Base-by-base conservation (phyloP, 2,797 vertebrate genomes). In the Astyanax mexicanus region DNA sequence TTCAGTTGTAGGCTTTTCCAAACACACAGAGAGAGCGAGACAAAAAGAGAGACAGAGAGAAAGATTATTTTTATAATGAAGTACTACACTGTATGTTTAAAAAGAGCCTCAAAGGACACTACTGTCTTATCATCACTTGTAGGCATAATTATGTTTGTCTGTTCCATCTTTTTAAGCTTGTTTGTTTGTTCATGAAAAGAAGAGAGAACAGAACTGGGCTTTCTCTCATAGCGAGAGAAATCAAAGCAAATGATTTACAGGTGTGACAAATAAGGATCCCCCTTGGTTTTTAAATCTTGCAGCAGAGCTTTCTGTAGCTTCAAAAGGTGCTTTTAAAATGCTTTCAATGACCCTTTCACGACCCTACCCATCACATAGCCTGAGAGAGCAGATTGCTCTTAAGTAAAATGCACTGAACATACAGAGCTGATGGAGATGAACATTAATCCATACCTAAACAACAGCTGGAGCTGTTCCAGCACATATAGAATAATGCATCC, bases 251-350 rank as follows among this genome's bases (percentile, higher is more conserved):
- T 64, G 37, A 61, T 21, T 40, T 8, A 21, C 32, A 64, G 9
- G 21, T 47, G 23, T 44, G 11, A 44, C 6, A 25, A 17, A 27
- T 9, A 44, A 17, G 15, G 11, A 42, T 25, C n/a, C 11, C n/a
- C 11, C 21, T 3, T 15, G 6, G 11, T 25, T 29, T 45, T 17
- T 27, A 17, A 17, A 45, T 29, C 23, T n/a, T 65, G 12, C 23
- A 13, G 40, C 3, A 23, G 23, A n/a, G 55, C 27, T 58, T 8
- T 9, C 11, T 15, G 21, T 1, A 44, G 17, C 40, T 65, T 65
- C 62, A 65, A 45, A 65, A 44, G 23, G 62, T 27, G 25, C 13
- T 10, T 45, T 65, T 47, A 27, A 62, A 29, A 29, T 25, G 62
- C 40, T 65, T n/a, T n/a, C n/a, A n/a, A n/a, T 27, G n/a, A n/a